These are phyloP conservation scores for Ailuropoda melanoleuca DNA, from an alignment of 2,113 vertebrate species.

Conservation along the genomic window DNA sequence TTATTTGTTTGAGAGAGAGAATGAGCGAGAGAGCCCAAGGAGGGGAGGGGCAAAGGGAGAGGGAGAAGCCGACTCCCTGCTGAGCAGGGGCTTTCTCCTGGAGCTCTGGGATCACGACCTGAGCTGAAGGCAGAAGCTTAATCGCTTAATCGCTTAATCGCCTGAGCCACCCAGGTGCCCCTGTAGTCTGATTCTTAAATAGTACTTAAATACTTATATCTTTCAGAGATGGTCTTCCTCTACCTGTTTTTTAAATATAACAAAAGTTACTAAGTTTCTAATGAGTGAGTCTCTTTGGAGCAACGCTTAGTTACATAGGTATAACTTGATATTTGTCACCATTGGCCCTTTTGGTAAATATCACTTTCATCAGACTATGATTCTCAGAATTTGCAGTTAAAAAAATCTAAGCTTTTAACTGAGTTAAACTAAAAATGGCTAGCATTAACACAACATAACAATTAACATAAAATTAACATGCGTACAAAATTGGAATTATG, in stretches of 20 bases:
- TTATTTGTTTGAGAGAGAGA: too few species aligned
- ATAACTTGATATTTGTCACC: not conserved
- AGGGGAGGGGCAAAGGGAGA: too few species aligned
- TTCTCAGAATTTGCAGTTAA: not conserved
- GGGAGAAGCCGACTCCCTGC: too few species aligned
- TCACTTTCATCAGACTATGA: not conserved
- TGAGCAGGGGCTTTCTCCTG: too few species aligned
- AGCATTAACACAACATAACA: not conserved
- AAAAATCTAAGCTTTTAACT: slow-evolving; percentile 21
- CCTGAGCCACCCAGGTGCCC: not conserved
- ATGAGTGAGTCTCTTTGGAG: not conserved
- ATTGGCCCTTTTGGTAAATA: not conserved
- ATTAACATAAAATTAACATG: not conserved
- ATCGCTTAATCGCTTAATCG: too few species aligned
- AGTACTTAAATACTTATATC: not conserved
- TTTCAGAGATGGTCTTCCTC: not conserved
- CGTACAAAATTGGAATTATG: not conserved
- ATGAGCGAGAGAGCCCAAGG: too few species aligned
- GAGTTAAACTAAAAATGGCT: slow-evolving; percentile 14
- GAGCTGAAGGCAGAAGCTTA: too few species aligned
- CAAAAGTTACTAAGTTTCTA: slow-evolving; percentile 14
- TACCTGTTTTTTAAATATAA: not conserved
- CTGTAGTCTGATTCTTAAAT: not conserved
- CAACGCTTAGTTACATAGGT: not conserved
- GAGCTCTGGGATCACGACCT: too few species aligned